phyloP scores from a whole-genome alignment of 1,140 invertebrate genomes.

The Dreissena rostriformis region DNA sequence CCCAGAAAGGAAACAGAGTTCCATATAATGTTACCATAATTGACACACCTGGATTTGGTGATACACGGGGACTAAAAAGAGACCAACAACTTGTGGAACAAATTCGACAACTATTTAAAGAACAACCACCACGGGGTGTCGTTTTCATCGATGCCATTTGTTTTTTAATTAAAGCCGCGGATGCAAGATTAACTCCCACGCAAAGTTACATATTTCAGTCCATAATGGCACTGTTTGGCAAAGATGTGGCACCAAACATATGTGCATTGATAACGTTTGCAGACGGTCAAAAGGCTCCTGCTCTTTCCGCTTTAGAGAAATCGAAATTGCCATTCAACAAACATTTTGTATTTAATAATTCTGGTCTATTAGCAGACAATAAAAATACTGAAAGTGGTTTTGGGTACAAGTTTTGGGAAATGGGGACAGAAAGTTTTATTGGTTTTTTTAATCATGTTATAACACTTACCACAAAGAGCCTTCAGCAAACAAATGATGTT shows the following conservation, averaged over 20 bases:
- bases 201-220: slow-evolving; percentile 62
- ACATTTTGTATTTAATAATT: slow-evolving; percentile 42
- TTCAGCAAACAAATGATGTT: slow-evolving; percentile 55
- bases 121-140: slow-evolving; percentile 31
- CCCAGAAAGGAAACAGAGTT: slow-evolving; percentile 15
- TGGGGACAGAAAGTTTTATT: background rate
- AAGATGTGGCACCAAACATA: slow-evolving; percentile 63
- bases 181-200: slow-evolving; percentile 24
- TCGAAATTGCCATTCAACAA: background rate
- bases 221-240: slow-evolving; percentile 62
- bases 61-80: slow-evolving; percentile 42
- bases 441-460: background rate
- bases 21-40: slow-evolving; percentile 49
- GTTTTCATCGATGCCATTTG: slow-evolving; percentile 58
- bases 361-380: slow-evolving; percentile 11
- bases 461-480: background rate
- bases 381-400: too few relatives aligned
- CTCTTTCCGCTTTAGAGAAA: slow-evolving; percentile 6
- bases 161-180: slow-evolving; percentile 39
- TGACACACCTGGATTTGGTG: slow-evolving; percentile 53
- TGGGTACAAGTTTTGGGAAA: background rate
- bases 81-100: slow-evolving; percentile 56
- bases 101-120: slow-evolving; percentile 44
- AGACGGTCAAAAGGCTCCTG: slow-evolving; percentile 48
- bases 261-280: slow-evolving; percentile 61